A percentile compares a stretch with the other conserved stretches of the same genome.
Conservation (phyloP, 2,797 vertebrate species). For the Tenualosa ilisha region DNA sequence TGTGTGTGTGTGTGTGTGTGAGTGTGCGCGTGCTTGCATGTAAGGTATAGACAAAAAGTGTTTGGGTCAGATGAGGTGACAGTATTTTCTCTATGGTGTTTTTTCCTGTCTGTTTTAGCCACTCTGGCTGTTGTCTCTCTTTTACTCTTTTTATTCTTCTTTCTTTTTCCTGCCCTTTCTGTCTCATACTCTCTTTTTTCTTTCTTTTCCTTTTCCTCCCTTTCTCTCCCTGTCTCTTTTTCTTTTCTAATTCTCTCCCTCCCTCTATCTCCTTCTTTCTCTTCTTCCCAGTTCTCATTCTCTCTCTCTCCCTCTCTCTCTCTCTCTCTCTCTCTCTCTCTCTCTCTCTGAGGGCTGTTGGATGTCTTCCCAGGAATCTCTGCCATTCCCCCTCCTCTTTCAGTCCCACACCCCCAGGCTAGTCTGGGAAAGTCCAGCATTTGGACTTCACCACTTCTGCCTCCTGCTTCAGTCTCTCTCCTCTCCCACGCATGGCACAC, state of each 20-base stretch:
- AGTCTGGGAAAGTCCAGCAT: conserved; percentile 58
- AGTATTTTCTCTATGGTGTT: conserved; percentile 9
- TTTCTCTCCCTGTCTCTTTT: neutral
- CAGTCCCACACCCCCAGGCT: conserved; percentile 52
- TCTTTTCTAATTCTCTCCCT: neutral
- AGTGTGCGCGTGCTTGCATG: conserved; percentile 30
- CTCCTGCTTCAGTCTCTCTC: conserved; percentile 41
- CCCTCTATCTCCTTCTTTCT: neutral
- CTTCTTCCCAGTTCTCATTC: conserved; percentile 17
- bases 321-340: conserved; percentile 29
- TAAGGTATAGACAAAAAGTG: conserved; percentile 24
- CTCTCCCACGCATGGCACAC: conserved; percentile 15
- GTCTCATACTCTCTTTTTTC: too few relatives aligned
- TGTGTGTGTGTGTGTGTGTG: conserved; percentile 34
- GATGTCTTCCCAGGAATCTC: conserved; percentile 54
- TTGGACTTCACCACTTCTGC: conserved; percentile 49
- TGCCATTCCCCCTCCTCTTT: conserved; percentile 50
- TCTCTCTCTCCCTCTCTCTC: conserved; percentile 12
- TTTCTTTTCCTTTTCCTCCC: neutral
- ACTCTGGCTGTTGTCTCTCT: conserved; percentile 40
- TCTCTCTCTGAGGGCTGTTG: conserved; percentile 41
- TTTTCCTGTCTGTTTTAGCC: conserved; percentile 45
- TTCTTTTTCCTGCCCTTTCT: too few relatives aligned
- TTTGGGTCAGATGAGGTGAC: conserved; percentile 56
- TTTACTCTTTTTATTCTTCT: too few relatives aligned